Base-by-base conservation (phyloP, 1,140 invertebrate species). In the Pseudomyrmex sp. region DNA sequence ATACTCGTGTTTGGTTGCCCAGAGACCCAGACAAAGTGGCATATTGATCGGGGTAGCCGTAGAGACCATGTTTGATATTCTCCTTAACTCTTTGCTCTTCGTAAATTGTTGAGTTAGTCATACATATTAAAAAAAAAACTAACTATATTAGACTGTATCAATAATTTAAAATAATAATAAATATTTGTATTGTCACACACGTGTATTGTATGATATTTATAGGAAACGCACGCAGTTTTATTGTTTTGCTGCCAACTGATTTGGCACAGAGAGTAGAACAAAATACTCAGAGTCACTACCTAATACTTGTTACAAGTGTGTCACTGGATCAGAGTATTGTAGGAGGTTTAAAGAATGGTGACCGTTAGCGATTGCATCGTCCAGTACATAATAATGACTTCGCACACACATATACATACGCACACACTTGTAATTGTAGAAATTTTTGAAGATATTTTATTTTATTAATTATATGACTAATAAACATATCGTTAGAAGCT, bases 371-470 rank as follows among this genome's bases (percentile, higher is more conserved):
- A n/a, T 12, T 58, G 61, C 61, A 62, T 65, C 59, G 20, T 48
- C n/a, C 69, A n/a, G 7, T 20, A 86, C 84, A 91, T 91, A 86
- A 66, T 85, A 86, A 90, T 90, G 2, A 10, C 8, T 20, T 20
- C 20, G 65, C 65, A 18, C 59, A 8, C 50, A 12, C 10, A 35
- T 5, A 35, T 5, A 62, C 7, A 8, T 2, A 75, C 12, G n/a
- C 2, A 12, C 15, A 70, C 20, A 15, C 61, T 5, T 3, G n/a
- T 12, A 9, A 3, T 76, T 48, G 62, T 54, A 20, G 26, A 10
- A 54, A 69, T 48, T 79, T 79, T 56, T 69, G 18, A 35, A 7
- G 35, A 35, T 35, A 35, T 35, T 35, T 35, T 7, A 35, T 35
- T 35, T 7, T 35, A 35, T 35, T 35, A 35, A 35, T 5, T 35